phyloP scores from a whole-genome alignment of 2,113 vertebrate species.

The Alethe castanea region DNA sequence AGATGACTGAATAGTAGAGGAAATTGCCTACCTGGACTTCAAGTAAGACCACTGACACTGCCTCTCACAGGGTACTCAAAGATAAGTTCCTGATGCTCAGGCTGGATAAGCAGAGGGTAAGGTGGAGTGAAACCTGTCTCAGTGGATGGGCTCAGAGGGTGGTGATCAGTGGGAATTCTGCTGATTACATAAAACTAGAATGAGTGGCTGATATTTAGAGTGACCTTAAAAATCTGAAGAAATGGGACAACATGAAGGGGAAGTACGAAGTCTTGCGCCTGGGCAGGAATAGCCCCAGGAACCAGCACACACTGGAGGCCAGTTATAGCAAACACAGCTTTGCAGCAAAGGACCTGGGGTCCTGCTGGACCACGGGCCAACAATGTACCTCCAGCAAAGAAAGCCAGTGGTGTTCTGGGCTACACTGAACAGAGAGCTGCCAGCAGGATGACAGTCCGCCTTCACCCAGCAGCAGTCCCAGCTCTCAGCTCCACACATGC shows the following conservation, averaged over 20 bases:
- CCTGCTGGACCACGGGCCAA: neutral
- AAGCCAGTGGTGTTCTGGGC: neutral
- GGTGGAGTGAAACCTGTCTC: neutral
- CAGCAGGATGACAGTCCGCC: neutral
- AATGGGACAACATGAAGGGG: neutral
- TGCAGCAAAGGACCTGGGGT: neutral
- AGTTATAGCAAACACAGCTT: neutral
- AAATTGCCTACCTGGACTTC: neutral
- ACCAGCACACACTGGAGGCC: neutral
- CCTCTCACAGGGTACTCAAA: neutral
- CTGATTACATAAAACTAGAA: neutral
- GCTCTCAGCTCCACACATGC: neutral
- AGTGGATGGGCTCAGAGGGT: neutral
- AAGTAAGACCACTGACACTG: neutral
- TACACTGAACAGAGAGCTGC: neutral
- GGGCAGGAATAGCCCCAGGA: neutral
- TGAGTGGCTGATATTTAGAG: neutral
- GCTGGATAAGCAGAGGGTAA: neutral
- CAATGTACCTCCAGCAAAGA: accelerated
- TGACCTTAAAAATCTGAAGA: neutral
- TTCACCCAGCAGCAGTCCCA: neutral
- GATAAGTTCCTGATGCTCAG: neutral
- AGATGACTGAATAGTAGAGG: neutral
- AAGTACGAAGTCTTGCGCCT: neutral
- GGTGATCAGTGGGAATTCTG: neutral